phyloP scores from a whole-genome alignment of 2,888 invertebrate species.

The Pristionchus japonicus region DNA sequence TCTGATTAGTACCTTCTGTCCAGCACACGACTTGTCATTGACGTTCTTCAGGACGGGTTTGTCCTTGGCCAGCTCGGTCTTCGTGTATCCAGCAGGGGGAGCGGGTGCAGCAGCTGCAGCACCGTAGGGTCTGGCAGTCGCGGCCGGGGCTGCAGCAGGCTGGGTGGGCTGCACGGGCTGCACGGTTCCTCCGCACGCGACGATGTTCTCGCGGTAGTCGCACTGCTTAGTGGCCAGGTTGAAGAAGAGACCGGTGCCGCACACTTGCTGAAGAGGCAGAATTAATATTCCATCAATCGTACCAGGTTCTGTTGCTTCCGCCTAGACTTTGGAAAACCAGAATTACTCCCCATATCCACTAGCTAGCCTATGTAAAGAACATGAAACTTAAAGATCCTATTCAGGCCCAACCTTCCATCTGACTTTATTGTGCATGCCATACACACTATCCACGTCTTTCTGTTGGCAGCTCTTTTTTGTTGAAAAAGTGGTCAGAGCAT shows the following conservation, averaged over 20 bases:
- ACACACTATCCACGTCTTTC: too few relatives aligned
- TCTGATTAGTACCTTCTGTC: not conserved
- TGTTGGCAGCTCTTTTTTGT: too few relatives aligned
- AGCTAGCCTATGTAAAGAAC: too few relatives aligned
- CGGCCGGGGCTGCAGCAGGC: not conserved
- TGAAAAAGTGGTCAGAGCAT: too few relatives aligned
- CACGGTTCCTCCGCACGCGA: slow-evolving; percentile 33
- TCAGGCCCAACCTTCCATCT: too few relatives aligned
- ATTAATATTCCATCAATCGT: not conserved
- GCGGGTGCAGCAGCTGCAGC: not conserved
- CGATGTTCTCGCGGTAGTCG: slow-evolving; percentile 16
- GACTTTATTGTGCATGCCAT: too few relatives aligned
- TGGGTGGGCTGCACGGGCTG: not conserved
- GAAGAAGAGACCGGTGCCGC: slow-evolving; percentile 37
- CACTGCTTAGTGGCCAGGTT: not conserved
- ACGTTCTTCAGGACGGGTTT: not conserved
- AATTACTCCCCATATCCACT: too few relatives aligned
- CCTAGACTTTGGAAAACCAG: too few relatives aligned
- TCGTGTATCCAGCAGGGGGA: not conserved
- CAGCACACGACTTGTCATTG: slow-evolving; percentile 10
- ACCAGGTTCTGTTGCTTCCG: not conserved
- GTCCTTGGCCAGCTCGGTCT: not conserved
- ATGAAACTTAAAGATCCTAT: too few relatives aligned
- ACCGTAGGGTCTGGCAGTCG: not conserved
- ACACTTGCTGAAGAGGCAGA: not conserved